Evolutionary conservation across 1,140 invertebrate species (phyloP).

Genomic region (Coenobita brevimanus): DNA sequence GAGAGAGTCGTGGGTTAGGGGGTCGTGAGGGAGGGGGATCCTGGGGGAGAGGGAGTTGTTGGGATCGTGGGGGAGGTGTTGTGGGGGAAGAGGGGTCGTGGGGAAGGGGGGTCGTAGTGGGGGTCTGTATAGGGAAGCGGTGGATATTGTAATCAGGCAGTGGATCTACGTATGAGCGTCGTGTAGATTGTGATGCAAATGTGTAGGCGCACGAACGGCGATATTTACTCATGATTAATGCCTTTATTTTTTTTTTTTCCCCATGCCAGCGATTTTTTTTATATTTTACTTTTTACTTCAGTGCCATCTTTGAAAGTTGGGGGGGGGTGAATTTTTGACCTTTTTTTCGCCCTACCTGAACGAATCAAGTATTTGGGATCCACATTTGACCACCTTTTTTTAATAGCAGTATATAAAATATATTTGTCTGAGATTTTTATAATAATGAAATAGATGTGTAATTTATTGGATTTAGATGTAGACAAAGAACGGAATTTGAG

Average conservation of each 20-base stretch:
- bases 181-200: slow-evolving; percentile 28
- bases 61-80: neutral
- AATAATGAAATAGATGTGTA: no score
- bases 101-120: neutral
- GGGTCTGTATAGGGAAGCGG: neutral
- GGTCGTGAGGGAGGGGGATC: neutral
- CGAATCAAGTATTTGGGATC: no score
- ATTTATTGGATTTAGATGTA: no score
- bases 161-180: neutral
- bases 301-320: no score
- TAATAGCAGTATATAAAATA: neutral
- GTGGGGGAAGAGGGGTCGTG: neutral
- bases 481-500: no score
- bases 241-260: slow-evolving; percentile 4
- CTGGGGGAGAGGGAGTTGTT: neutral
- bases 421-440: no score
- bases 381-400: neutral
- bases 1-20: slow-evolving; percentile 8
- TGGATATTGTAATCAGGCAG: slow-evolving; percentile 30
- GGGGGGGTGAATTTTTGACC: no score
- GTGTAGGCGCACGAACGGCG: neutral
- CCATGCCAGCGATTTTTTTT: neutral
- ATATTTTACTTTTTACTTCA: neutral
- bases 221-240: slow-evolving; percentile 6
- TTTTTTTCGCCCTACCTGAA: no score